phyloP scores from a whole-genome alignment of 2,113 vertebrate species.

The Chloroceryle aenea region DNA sequence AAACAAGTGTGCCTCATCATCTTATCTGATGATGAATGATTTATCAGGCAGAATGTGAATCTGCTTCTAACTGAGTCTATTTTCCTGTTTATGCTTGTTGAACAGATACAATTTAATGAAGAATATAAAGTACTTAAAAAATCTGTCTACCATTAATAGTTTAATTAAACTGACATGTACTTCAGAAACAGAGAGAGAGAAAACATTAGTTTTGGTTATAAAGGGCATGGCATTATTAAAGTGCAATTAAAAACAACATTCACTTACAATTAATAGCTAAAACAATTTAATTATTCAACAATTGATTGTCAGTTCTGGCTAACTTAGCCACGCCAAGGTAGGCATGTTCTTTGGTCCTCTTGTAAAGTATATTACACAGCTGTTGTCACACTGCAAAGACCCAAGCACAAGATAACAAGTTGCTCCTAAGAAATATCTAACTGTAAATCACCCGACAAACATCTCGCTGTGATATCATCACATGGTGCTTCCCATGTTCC shows the following conservation, averaged over 20 bases:
- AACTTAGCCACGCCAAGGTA: constrained; percentile 59
- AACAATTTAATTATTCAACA: constrained; percentile 79
- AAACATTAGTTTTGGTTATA: constrained; percentile 83
- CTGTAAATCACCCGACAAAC: background rate
- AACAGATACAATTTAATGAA: constrained; percentile 81
- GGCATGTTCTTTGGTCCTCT: background rate
- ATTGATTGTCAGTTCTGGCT: constrained; percentile 74
- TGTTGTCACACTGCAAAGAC: background rate
- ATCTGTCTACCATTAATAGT: constrained; percentile 82
- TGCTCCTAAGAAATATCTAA: background rate
- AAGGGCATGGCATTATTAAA: constrained; percentile 86
- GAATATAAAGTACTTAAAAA: constrained; percentile 81
- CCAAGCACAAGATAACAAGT: background rate
- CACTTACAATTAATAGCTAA: constrained; percentile 77
- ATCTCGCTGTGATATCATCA: background rate
- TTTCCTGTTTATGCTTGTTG: constrained; percentile 78
- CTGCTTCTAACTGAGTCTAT: constrained; percentile 63
- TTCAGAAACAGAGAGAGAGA: constrained; percentile 80
- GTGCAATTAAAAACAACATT: constrained; percentile 82
- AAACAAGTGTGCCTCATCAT: constrained; percentile 53
- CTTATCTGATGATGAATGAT: constrained; percentile 73
- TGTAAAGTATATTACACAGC: background rate
- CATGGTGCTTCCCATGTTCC: background rate
- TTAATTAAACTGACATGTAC: constrained; percentile 83
- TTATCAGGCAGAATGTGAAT: constrained; percentile 72